Conservation (phyloP, 2,888 invertebrate genomes). For the Epistrophe eligans region DNA sequence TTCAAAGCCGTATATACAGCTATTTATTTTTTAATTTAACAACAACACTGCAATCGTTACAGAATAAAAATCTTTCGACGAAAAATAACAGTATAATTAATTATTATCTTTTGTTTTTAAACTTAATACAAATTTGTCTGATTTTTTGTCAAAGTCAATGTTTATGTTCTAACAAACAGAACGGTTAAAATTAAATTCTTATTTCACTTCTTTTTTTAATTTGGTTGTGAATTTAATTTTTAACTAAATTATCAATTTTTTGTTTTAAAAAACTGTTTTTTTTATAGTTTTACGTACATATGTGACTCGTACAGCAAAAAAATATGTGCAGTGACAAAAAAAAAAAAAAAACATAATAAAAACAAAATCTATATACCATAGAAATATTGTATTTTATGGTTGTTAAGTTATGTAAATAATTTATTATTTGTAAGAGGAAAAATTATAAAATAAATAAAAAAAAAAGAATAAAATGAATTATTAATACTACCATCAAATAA, state of each 20-base stretch:
- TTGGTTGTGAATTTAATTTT: slow-evolving; percentile 1
- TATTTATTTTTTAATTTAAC: too few species aligned
- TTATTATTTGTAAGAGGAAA: slow-evolving; percentile 69
- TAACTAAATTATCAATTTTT: neutral
- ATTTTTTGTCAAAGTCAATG: too few species aligned
- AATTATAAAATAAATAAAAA: slow-evolving; percentile 37
- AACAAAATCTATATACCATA: slow-evolving; percentile 63
- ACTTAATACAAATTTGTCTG: neutral
- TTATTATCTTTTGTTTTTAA: too few species aligned
- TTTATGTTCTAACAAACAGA: too few species aligned
- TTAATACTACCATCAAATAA: slow-evolving; percentile 71
- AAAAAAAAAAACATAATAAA: slow-evolving; percentile 35
- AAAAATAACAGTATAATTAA: too few species aligned
- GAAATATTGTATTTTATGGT: slow-evolving; percentile 67
- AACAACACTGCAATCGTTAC: too few species aligned
- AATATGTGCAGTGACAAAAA: slow-evolving; percentile 33
- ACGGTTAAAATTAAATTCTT: too few species aligned
- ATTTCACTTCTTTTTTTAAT: neutral
- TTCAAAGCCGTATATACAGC: too few species aligned
- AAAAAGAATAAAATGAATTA: slow-evolving; percentile 55
- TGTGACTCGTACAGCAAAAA: neutral
- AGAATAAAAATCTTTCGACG: too few species aligned
- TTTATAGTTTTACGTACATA: neutral
- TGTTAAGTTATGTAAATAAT: slow-evolving; percentile 75
- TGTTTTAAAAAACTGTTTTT: neutral